Base-by-base conservation (phyloP, 2,888 invertebrate species). In the Amorpha juglandis region DNA sequence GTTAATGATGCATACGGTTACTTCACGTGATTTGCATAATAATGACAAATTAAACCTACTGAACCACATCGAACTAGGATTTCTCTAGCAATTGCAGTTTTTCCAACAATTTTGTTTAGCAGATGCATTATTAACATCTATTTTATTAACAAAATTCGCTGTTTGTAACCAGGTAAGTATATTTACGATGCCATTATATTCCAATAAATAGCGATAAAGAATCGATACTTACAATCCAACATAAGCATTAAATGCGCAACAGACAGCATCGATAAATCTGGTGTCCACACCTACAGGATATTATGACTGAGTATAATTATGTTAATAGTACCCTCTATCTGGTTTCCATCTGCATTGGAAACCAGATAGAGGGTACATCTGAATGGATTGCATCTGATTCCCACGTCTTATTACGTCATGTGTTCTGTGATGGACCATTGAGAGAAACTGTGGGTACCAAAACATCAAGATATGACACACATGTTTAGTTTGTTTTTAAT, bases 371-470 rank as follows among this genome's bases (percentile, higher is more conserved):
- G n/a, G n/a, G n/a, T n/a, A n/a, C n/a, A n/a, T n/a, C n/a, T n/a
- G n/a, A n/a, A n/a, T n/a, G n/a, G 75, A 80, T 83, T 83, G 76
- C 71, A 78, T 78, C 73, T 74, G 66, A 77, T 89, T 91, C 91
- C 89, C 89, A 91, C 89, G 87, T 79, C 80, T 68, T 77, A 77
- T 83, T 82, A 77, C 86, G 84, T 89, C 90, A 88, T 82, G 78
- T 81, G 81, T 80, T 81, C 74, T 77, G 77, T 78, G 80, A 83
- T 81, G 83, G 81, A 77, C 78, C 84, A 85, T 86, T 85, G 83
- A 79, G 52, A 72, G 71, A 79, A 81, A 83, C 80, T 75, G 80
- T 72, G 78, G 78, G 75, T 77, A 78, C 76, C 68, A 74, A 76
- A 70, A 70, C 71, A 74, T 78, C 78, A 80, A 80, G 84, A 85